A percentile compares a stretch with the other conserved stretches of the same genome.
Evolutionary conservation across 2,113 vertebrate genomes (phyloP).

Genomic region (Pteropus alecto): DNA sequence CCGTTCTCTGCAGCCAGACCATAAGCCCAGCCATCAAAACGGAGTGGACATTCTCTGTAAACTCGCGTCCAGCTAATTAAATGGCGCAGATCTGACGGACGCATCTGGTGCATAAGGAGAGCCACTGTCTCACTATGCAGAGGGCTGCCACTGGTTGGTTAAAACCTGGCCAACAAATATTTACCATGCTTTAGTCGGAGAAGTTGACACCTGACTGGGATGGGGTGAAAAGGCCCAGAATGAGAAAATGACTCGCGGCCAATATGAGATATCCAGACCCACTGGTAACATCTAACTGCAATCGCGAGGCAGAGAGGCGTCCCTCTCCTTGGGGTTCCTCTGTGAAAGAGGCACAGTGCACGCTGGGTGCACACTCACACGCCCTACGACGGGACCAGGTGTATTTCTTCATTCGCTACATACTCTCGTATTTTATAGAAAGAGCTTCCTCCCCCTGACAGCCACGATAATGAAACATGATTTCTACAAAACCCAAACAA

Average conservation of each 20-base stretch:
- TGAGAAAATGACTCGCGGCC: neutral
- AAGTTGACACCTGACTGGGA: neutral
- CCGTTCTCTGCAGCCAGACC: neutral
- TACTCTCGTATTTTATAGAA: neutral
- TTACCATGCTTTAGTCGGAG: neutral
- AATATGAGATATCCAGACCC: neutral
- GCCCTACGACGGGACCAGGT: neutral
- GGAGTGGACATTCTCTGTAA: neutral
- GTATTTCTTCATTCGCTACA: neutral
- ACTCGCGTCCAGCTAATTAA: constrained; percentile 46
- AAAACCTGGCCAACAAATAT: neutral
- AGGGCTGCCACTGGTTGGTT: neutral
- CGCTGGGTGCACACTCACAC: neutral
- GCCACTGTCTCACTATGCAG: neutral
- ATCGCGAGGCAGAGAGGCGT: neutral
- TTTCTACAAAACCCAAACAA: neutral
- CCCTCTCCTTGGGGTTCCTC: neutral
- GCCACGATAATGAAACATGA: neutral
- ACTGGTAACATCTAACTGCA: neutral
- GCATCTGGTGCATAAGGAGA: neutral
- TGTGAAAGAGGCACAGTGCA: neutral
- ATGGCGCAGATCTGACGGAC: constrained; percentile 67
- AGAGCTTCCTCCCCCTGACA: neutral
- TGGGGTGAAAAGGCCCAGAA: neutral
- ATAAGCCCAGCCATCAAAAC: constrained; percentile 44